phyloP scores from a whole-genome alignment of 2,888 invertebrate species.

The Bombylius discolor region DNA sequence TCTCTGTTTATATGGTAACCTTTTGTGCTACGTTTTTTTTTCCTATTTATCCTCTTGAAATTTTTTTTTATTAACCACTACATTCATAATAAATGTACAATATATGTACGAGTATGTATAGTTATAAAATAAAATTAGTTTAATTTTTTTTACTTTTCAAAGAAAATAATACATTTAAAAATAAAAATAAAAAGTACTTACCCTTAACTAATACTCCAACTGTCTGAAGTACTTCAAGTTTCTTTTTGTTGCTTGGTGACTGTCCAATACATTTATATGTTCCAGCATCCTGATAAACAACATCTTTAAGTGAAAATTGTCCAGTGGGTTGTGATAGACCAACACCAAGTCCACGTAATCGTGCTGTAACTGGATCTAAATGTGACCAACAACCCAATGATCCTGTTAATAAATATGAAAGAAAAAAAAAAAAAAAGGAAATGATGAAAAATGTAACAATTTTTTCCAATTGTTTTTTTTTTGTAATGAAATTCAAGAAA shows the following conservation, averaged over 20 bases:
- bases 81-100: no score
- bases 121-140: no score
- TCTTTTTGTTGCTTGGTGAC: slow-evolving; percentile 36
- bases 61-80: no score
- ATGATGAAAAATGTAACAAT: no score
- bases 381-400: slow-evolving; percentile 53
- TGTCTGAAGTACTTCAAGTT: slow-evolving; percentile 42
- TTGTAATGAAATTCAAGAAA: no score
- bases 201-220: slow-evolving; percentile 43
- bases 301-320: slow-evolving; percentile 52
- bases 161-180: background rate
- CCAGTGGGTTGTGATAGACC: slow-evolving; percentile 43
- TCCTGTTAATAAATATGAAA: slow-evolving; percentile 30
- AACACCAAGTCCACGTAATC: slow-evolving; percentile 43
- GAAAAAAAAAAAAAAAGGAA: background rate
- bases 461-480: no score
- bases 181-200: slow-evolving; percentile 25
- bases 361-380: slow-evolving; percentile 40
- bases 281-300: slow-evolving; percentile 64
- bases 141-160: no score
- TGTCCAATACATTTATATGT: slow-evolving; percentile 57
- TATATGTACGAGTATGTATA: no score
- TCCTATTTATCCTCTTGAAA: no score
- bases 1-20: no score
- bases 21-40: no score